Evolutionary conservation across 1,140 invertebrate species (phyloP), one percentile per base, ranked within the genome.

Genomic region (Centruroides vittatus): DNA sequence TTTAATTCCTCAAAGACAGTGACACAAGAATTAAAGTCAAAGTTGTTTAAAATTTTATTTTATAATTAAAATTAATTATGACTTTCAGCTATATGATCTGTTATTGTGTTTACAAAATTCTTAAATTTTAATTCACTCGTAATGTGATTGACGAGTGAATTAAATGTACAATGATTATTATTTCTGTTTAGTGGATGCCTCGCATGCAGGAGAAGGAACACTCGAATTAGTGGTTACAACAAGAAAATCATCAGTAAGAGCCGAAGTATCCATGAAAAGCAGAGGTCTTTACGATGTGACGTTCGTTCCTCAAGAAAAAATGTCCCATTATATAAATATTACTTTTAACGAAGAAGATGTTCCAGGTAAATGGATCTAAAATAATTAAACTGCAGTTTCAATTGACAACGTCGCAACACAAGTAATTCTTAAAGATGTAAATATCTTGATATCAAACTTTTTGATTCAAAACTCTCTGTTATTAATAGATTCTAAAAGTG

Each of bases 291-390:
- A 98, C 74, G 93, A 98, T 69, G 93, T 99, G 0, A 93, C 91
- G 1, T 99, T 98, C 74, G 83, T 95, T 23, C 95, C 95, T 0
- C 85, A 89, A 71, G 88, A 92, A 54, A 79, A 85, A 9, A 85
- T 88, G 59, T 81, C 89, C 5, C 95, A 99, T 76, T 93, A 86
- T 70, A 89, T 98, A 4, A 94, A 93, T 68, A 94, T 98, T 60
- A 92, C 88, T 8, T 98, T 98, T 74, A 98, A 98, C 70, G 93
- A 95, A 64, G 88, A 94, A 69, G 81, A 87, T 59, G 88, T 96
- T 9, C 87, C 88, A 66, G 80, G 83, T 84, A 62, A 63, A 41
- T 54, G 12, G 1, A 47, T 35, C 35, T 5, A 34, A 46, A 35
- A 4, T n/a, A n/a, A 59, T 35, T 4, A 59, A 59, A n/a, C 47